A percentile compares a stretch with the other conserved stretches of the same genome.
Conservation (phyloP, 1,140 invertebrate genomes). For the Zaprionus camerounensis region DNA sequence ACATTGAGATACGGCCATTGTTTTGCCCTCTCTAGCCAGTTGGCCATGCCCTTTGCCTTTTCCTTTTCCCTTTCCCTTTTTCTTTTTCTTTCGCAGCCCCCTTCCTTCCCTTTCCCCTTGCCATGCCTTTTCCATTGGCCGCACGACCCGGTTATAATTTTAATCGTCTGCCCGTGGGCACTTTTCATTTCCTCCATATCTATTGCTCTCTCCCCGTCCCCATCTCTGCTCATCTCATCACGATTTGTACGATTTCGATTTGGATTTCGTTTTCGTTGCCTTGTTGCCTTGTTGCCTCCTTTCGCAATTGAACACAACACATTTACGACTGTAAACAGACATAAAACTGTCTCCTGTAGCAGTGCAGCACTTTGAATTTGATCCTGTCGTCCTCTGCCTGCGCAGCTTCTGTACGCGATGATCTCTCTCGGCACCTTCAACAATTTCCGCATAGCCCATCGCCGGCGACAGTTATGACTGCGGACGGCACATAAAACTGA, state of each 20-base stretch:
- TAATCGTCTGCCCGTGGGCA: constrained; percentile 65
- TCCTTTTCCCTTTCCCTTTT: constrained; percentile 1
- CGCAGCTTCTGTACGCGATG: constrained; percentile 62
- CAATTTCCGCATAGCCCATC: constrained; percentile 71
- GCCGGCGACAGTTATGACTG: constrained; percentile 74
- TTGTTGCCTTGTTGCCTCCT: neutral
- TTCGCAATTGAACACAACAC: constrained; percentile 68
- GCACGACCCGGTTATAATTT: constrained; percentile 70
- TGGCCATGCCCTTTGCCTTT: constrained; percentile 47
- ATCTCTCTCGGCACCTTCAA: constrained; percentile 65
- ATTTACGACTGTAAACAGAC: constrained; percentile 83
- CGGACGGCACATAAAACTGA: constrained; percentile 74
- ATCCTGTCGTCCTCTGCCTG: constrained; percentile 47
- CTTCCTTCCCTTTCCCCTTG: neutral
- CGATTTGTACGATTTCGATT: constrained; percentile 18
- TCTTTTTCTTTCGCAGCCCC: neutral
- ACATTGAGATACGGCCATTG: constrained; percentile 69
- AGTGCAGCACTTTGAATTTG: constrained; percentile 70
- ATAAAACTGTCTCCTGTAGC: constrained; percentile 74
- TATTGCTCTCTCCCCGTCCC: neutral
- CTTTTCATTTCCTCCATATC: constrained; percentile 49
- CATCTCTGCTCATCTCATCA: neutral
- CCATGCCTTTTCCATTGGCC: neutral
- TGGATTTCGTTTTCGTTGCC: constrained; percentile 12
- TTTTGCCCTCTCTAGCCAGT: constrained; percentile 65